These are phyloP conservation scores for Cryptoblepharus egeriae DNA, from an alignment of 2,797 vertebrate species.

Conservation along the genomic window DNA sequence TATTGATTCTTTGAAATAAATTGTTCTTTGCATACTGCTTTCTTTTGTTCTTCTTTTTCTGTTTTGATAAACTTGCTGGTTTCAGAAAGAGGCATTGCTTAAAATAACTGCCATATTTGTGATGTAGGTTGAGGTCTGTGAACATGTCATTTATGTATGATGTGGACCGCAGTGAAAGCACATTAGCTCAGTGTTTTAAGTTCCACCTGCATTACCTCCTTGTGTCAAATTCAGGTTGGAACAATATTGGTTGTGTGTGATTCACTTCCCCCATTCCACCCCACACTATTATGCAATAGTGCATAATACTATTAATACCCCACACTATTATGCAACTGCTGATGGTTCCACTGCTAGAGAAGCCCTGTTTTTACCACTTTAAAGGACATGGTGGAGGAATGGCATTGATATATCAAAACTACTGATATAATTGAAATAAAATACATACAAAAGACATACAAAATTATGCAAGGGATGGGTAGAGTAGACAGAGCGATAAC, in stretches of 20 bases:
- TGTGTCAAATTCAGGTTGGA: neutral
- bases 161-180: slow-evolving; percentile 19
- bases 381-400: no score
- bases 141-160: neutral
- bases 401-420: no score
- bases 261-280: neutral
- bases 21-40: neutral
- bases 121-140: neutral
- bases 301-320: no score
- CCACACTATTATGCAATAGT: no score
- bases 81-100: neutral
- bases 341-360: no score
- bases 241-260: neutral
- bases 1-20: neutral
- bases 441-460: no score
- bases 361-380: no score
- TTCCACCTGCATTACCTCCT: neutral
- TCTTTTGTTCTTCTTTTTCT: neutral
- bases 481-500: no score
- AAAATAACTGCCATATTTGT: neutral
- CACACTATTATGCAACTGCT: no score
- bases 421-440: no score
- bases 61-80: neutral
- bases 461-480: no score
- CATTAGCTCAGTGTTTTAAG: neutral